These are phyloP conservation scores for Neuroterus valhalla DNA, from an alignment of 1,140 invertebrate genomes.

Conservation along the genomic window DNA sequence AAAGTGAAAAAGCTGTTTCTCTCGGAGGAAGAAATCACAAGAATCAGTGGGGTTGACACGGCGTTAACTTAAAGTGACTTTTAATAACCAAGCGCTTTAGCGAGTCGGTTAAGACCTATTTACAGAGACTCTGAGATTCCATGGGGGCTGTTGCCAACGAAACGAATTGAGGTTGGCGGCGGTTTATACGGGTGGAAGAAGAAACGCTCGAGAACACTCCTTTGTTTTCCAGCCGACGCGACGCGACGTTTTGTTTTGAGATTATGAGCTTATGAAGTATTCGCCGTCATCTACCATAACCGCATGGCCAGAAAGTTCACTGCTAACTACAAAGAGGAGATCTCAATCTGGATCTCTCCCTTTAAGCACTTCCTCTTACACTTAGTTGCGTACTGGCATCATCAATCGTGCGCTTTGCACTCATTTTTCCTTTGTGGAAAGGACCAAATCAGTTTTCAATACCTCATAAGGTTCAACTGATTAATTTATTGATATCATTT, in stretches of 20 bases:
- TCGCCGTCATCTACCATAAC: conserved; percentile 61
- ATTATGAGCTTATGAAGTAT: conserved; percentile 68
- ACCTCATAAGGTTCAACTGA: no score
- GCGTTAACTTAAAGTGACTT: conserved; percentile 49
- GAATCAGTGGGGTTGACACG: not conserved
- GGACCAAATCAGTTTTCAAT: no score
- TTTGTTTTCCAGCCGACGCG: conserved; percentile 58
- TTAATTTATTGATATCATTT: no score
- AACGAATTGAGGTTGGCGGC: conserved; percentile 18
- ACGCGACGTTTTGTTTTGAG: conserved; percentile 62
- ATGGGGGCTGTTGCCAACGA: conserved; percentile 9
- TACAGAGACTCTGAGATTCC: conserved; percentile 33
- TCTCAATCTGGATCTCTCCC: no score
- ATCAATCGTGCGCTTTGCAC: no score
- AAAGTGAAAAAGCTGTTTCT: not conserved
- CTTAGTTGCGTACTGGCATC: no score
- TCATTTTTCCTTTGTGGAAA: no score
- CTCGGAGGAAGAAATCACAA: not conserved
- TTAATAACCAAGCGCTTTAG: conserved; percentile 53
- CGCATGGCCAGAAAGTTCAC: conserved; percentile 32
- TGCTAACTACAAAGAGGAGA: conserved; percentile 5
- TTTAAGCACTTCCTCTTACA: no score
- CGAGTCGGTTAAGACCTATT: conserved; percentile 56
- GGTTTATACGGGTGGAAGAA: conserved; percentile 34
- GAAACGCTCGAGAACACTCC: conserved; percentile 47